A percentile compares a stretch with the other conserved stretches of the same genome.
These are phyloP conservation scores for Adineta ricciae DNA, from an alignment of 2,888 invertebrate genomes.

Conservation along the genomic window DNA sequence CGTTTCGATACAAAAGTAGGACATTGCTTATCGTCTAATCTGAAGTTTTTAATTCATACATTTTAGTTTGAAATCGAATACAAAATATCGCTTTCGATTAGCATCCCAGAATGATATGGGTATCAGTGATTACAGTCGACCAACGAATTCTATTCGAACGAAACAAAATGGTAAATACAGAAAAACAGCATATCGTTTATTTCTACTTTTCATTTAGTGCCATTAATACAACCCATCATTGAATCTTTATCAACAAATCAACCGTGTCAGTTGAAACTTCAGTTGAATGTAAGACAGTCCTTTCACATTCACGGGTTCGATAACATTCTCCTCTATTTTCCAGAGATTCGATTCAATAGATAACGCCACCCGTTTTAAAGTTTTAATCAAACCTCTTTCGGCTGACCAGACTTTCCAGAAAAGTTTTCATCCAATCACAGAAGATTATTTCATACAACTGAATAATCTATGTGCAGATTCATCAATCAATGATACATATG, in stretches of 20 bases:
- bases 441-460: not conserved
- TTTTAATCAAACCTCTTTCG: not conserved
- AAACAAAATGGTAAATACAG: not conserved
- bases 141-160: slow-evolving; percentile 60
- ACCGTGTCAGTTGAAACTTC: not conserved
- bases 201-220: not conserved
- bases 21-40: too few relatives aligned
- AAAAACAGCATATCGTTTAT: too few relatives aligned
- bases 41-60: not conserved
- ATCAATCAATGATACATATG: not conserved
- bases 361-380: not conserved
- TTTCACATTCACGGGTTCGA: not conserved
- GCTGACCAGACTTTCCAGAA: not conserved
- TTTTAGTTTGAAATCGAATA: slow-evolving; percentile 67
- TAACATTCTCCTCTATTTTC: not conserved
- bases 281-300: not conserved
- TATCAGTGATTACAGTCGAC: slow-evolving; percentile 77
- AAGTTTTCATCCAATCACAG: not conserved
- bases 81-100: slow-evolving; percentile 78
- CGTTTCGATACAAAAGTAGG: not conserved
- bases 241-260: not conserved
- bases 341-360: not conserved
- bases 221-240: not conserved
- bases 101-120: slow-evolving; percentile 92
- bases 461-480: not conserved